phyloP scores from a whole-genome alignment of 1,140 invertebrate genomes.

The Pseudoatta argentina region DNA sequence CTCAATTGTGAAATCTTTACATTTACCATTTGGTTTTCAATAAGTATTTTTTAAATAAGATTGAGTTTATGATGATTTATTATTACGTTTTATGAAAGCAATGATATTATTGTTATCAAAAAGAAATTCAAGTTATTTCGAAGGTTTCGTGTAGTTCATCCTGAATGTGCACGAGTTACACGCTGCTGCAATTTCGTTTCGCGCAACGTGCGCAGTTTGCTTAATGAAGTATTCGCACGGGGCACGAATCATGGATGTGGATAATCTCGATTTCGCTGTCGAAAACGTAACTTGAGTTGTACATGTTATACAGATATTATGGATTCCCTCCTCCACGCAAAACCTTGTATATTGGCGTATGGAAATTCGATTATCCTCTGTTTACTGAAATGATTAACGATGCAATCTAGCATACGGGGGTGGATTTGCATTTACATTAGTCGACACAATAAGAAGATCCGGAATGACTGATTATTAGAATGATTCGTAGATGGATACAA shows the following conservation, averaged over 20 bases:
- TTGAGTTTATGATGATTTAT: constrained; percentile 10
- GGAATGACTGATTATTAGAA: background rate
- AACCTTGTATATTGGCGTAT: background rate
- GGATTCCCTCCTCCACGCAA: background rate
- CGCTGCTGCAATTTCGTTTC: constrained; percentile 19
- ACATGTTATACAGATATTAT: constrained; percentile 26
- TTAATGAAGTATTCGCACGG: constrained; percentile 55
- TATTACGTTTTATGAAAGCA: background rate
- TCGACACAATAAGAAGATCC: constrained; percentile 5
- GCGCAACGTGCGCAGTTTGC: constrained; percentile 48
- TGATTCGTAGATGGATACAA: background rate
- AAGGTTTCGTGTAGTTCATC: constrained; percentile 3
- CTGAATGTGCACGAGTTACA: constrained; percentile 9
- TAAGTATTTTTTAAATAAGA: too few relatives aligned
- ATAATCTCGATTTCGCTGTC: constrained; percentile 33
- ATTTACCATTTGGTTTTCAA: background rate
- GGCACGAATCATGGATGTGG: constrained; percentile 41
- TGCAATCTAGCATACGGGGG: background rate
- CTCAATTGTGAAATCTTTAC: background rate
- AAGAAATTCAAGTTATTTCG: constrained; percentile 33
- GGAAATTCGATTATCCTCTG: constrained; percentile 47
- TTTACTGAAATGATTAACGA: constrained; percentile 46
- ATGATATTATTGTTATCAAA: background rate
- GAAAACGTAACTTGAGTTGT: constrained; percentile 37
- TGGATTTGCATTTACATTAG: background rate